Conservation (phyloP, 2,888 invertebrate genomes). For the Metallyticus violacea region DNA sequence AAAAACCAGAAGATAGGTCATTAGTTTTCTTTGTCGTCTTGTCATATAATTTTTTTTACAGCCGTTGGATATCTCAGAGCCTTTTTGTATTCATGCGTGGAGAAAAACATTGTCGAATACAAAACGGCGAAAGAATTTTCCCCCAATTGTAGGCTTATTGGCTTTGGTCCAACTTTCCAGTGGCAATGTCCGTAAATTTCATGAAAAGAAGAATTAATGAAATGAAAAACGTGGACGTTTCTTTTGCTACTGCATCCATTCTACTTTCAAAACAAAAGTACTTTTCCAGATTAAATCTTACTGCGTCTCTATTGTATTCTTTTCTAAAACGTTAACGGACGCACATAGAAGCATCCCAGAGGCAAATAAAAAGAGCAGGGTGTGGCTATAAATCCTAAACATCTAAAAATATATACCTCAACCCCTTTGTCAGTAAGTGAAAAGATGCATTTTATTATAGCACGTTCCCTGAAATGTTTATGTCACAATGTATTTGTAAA, state of each 20-base stretch:
- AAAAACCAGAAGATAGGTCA: not conserved
- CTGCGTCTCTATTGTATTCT: not conserved
- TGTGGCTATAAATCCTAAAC: not conserved
- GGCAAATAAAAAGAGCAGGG: not conserved
- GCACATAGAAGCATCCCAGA: not conserved
- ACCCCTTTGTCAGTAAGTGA: not conserved
- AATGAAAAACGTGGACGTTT: conserved; percentile 22
- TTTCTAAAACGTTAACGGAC: not conserved
- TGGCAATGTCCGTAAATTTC: not conserved
- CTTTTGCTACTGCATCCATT: not conserved
- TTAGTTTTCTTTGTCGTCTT: not conserved
- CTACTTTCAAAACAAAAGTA: conserved; percentile 14
- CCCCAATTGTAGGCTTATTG: not conserved
- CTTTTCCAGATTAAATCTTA: conserved; percentile 22
- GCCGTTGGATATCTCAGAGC: not conserved
- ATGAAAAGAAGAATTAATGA: conserved; percentile 13
- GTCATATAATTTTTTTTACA: not conserved
- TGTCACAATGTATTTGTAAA: not conserved
- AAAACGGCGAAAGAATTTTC: not conserved
- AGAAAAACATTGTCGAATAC: not conserved
- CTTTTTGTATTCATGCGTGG: not conserved
- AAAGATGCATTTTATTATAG: no score
- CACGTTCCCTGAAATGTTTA: no score
- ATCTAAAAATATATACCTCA: not conserved
- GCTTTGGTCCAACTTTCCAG: not conserved